phyloP scores from a whole-genome alignment of 2,888 invertebrate species.

The Athalia cordata region DNA sequence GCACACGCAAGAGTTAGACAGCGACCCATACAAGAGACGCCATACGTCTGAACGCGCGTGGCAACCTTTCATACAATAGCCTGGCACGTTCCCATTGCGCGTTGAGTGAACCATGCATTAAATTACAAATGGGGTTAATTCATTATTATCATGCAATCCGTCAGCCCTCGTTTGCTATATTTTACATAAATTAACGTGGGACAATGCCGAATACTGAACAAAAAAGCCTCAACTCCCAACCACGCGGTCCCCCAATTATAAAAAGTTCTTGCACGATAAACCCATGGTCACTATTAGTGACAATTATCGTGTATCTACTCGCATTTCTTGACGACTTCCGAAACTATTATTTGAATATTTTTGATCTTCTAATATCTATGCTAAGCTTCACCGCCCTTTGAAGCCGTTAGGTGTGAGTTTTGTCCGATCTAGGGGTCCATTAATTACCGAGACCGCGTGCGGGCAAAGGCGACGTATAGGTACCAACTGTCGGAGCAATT shows the following conservation, averaged over 20 bases:
- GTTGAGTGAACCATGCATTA: not conserved
- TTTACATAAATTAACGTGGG: not conserved
- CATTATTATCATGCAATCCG: slow-evolving; percentile 18
- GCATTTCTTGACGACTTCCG: too few species aligned
- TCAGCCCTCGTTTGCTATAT: not conserved
- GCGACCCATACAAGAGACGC: not conserved
- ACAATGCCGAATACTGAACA: not conserved
- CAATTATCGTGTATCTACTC: too few species aligned
- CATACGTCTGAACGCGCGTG: slow-evolving; percentile 1
- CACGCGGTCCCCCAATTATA: not conserved
- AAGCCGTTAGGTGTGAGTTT: slow-evolving; percentile 7
- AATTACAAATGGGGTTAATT: slow-evolving; percentile 5
- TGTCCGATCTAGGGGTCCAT: not conserved
- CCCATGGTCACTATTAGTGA: too few species aligned
- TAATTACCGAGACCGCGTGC: slow-evolving; percentile 10
- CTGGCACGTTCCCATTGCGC: not conserved
- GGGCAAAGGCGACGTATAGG: not conserved
- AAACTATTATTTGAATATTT: too few species aligned
- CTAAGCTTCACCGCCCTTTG: too few species aligned
- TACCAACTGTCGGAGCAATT: slow-evolving; percentile 13
- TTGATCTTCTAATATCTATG: too few species aligned
- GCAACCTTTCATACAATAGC: slow-evolving; percentile 33
- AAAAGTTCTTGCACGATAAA: too few species aligned
- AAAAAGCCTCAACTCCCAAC: not conserved
- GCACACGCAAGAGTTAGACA: not conserved